A percentile compares a stretch with the other conserved stretches of the same genome.
Evolutionary conservation across 2,888 invertebrate genomes (phyloP).

Genomic region (Sinopyrophorus schimmeli): DNA sequence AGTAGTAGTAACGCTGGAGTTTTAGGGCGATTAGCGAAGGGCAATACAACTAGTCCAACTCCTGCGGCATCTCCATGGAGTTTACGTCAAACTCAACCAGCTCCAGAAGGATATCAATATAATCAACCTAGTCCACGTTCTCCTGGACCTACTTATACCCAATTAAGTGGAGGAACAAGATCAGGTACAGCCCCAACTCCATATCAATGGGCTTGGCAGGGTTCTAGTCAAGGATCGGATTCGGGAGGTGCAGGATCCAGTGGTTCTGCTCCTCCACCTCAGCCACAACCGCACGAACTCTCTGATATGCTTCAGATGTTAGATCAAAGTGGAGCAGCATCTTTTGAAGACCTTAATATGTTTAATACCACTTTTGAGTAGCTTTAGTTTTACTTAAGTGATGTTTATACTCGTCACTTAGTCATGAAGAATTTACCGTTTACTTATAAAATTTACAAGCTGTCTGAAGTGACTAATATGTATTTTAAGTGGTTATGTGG

Average conservation of each 20-base stretch:
- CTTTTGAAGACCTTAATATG: slow-evolving; percentile 90
- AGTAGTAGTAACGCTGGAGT: slow-evolving; percentile 63
- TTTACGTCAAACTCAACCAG: slow-evolving; percentile 65
- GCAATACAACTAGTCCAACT: slow-evolving; percentile 70
- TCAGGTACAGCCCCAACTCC: slow-evolving; percentile 45
- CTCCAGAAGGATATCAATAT: slow-evolving; percentile 70
- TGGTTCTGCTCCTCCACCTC: slow-evolving; percentile 63
- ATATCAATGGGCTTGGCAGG: slow-evolving; percentile 54
- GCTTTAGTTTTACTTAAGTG: slow-evolving; percentile 24
- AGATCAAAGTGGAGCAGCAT: slow-evolving; percentile 78
- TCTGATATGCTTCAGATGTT: slow-evolving; percentile 93
- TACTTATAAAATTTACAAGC: slow-evolving; percentile 34
- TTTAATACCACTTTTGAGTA: slow-evolving; percentile 81
- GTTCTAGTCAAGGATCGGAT: slow-evolving; percentile 55
- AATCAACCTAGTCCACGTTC: slow-evolving; percentile 76
- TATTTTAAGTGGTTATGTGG: slow-evolving; percentile 28
- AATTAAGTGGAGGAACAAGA: slow-evolving; percentile 67
- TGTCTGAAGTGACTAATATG: slow-evolving; percentile 35
- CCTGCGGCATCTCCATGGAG: slow-evolving; percentile 70
- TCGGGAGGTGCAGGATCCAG: slow-evolving; percentile 56
- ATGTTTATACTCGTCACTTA: slow-evolving; percentile 15
- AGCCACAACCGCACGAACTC: slow-evolving; percentile 77
- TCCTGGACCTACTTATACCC: slow-evolving; percentile 84
- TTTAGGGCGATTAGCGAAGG: slow-evolving; percentile 69
- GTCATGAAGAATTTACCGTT: slow-evolving; percentile 32